Base-by-base conservation (phyloP, 1,140 invertebrate genomes). In the Hermetia illucens region DNA sequence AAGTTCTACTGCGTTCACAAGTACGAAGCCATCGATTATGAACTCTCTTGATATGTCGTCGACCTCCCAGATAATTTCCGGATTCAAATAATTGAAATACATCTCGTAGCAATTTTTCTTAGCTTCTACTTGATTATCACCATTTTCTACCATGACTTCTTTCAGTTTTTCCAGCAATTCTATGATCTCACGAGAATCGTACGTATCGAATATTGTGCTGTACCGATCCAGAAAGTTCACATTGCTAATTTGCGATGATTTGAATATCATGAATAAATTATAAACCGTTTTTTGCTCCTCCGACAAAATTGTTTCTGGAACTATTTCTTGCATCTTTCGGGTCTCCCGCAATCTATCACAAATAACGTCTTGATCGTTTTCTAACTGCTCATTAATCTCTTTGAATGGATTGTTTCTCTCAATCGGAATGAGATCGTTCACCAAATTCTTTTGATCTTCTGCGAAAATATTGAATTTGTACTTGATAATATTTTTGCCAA, bases 391-490 rank as follows among this genome's bases (percentile, higher is more conserved):
- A 20, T 54, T 57, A 16, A 57, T 49, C 17, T 59, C 54, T 29
- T 55, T 56, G 13, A 58, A 58, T 2, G 53, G 56, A 17, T 50
- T 38, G 2, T 52, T 52, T 2, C 55, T 49, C 21, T 49, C 53
- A 30, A 44, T 43, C 1, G 55, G 56, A 21, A 58, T 58, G 0
- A 59, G 33, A 25, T 59, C 53, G 1, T 46, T 45, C 2, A 59
- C 55, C 10, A 58, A 34, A 32, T 56, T 53, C 32, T 58, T 52
- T 34, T 46, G 42, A 30, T 58, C 56, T 33, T 59, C 56, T 17
- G 50, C 52, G 29, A 59, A 59, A 21, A 59, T 56, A 35, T 58
- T 59, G 36, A 59, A 59, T 43, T 58, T 58, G 27, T 59, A 59
- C 29, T 59, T 58, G 4, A 59, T 58, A 30, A 59, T 59, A 39